Conservation (phyloP, 2,888 invertebrate genomes). For the Hedya salicella region DNA sequence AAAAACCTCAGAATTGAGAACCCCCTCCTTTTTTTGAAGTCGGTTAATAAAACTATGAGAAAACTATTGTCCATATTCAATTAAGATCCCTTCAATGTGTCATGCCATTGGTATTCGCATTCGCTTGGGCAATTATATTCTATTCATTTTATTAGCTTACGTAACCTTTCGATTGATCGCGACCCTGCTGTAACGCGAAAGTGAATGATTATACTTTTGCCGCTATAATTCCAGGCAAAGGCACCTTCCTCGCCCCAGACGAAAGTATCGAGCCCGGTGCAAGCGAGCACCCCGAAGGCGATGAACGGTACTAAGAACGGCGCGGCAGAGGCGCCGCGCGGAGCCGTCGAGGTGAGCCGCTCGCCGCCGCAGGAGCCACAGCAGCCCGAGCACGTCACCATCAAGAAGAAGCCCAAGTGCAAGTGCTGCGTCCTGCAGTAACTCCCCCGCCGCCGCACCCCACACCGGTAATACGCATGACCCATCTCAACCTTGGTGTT, state of each 20-base stretch:
- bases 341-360: constrained; percentile 88
- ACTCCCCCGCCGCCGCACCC: constrained; percentile 50
- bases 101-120: background rate
- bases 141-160: background rate
- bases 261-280: constrained; percentile 66
- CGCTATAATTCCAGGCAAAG: constrained; percentile 58
- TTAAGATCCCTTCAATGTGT: too few species aligned
- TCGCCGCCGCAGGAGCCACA: constrained; percentile 90
- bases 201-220: too few species aligned
- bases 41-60: too few species aligned
- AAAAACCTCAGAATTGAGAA: too few species aligned
- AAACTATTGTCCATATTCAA: too few species aligned
- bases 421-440: constrained; percentile 97
- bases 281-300: constrained; percentile 69
- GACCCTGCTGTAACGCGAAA: background rate
- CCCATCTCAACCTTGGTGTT: constrained; percentile 59
- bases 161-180: background rate
- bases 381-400: constrained; percentile 95
- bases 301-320: constrained; percentile 83
- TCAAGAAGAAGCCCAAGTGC: constrained; percentile 98
- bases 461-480: constrained; percentile 58
- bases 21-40: too few species aligned
- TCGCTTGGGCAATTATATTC: background rate
- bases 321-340: constrained; percentile 63
- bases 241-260: constrained; percentile 74